Conservation (phyloP, 2,113 vertebrate genomes). For the Calyptomena viridis region DNA sequence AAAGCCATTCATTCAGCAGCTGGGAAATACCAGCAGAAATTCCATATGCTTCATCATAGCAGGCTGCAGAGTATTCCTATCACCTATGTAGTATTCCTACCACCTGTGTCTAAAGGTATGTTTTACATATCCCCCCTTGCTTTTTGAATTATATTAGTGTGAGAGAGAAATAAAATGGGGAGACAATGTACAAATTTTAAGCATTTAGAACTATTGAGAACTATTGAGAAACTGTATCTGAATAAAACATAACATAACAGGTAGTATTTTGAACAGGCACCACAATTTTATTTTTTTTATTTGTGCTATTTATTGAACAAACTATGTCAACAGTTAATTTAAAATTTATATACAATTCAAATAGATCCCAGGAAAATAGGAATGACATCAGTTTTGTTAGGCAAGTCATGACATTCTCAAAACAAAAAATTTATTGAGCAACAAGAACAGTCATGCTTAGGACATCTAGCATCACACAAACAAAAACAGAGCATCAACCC, state of each 20-base stretch:
- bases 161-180: not conserved
- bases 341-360: not conserved
- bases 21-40: not conserved
- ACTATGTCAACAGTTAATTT: not conserved
- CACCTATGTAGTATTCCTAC: not conserved
- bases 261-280: not conserved
- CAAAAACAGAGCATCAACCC: not conserved
- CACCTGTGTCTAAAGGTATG: not conserved
- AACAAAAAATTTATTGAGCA: conserved; percentile 12
- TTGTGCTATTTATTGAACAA: not conserved
- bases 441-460: not conserved
- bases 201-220: no score
- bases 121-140: not conserved
- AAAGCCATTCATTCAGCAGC: not conserved
- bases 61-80: not conserved
- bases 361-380: not conserved
- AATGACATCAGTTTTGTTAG: not conserved
- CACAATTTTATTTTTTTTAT: not conserved
- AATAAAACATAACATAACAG: not conserved
- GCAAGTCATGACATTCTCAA: not conserved
- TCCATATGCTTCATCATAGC: not conserved
- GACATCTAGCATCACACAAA: not conserved
- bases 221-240: not conserved
- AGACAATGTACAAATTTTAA: not conserved
- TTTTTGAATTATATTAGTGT: not conserved